Evolutionary conservation across 2,113 vertebrate species (phyloP).

Genomic region (Camarhynchus parvulus): DNA sequence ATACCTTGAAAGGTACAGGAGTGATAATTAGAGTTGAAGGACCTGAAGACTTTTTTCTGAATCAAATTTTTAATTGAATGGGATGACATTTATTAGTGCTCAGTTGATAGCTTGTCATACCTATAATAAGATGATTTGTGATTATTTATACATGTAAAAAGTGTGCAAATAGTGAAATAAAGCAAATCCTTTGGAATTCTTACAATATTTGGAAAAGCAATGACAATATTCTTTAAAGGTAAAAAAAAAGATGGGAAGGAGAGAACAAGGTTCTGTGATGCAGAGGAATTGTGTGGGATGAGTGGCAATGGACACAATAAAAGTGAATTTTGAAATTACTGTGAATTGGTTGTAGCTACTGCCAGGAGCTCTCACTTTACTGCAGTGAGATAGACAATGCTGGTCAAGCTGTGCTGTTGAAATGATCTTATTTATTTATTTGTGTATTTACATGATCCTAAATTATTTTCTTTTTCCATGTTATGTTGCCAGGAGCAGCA

Average conservation of each 20-base stretch:
- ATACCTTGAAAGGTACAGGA: background rate
- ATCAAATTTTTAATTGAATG: background rate
- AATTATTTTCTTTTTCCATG: background rate
- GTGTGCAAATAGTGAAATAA: background rate
- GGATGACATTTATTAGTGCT: background rate
- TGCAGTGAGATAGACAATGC: background rate
- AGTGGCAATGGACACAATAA: background rate
- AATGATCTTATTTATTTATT: background rate
- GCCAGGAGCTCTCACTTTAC: background rate
- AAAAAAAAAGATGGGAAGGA: background rate
- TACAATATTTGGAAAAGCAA: background rate
- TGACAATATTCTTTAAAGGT: background rate
- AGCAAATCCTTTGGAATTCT: background rate
- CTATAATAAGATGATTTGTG: background rate
- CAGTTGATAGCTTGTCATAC: background rate
- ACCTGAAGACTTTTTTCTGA: background rate
- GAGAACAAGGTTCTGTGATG: background rate
- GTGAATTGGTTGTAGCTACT: background rate
- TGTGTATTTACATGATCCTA: background rate
- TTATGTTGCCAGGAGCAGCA: constrained; percentile 84
- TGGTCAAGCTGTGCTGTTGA: background rate
- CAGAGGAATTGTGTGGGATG: background rate
- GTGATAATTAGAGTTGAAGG: background rate
- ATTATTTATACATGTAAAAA: background rate
- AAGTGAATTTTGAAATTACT: background rate